phyloP scores from a whole-genome alignment of 1,140 invertebrate genomes.

The Paracyclopina nana region DNA sequence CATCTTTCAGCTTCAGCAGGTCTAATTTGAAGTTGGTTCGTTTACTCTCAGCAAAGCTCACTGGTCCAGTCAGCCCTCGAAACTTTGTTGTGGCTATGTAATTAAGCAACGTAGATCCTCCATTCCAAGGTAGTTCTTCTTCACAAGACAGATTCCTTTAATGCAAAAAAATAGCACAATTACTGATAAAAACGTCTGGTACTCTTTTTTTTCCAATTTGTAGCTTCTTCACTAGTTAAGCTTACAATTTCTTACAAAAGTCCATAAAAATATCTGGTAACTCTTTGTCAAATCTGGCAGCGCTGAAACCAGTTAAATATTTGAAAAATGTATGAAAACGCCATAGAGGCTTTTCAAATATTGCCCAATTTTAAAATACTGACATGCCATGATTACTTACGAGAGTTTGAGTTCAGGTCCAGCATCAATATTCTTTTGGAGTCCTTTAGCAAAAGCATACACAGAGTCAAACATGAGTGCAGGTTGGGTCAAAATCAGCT shows the following conservation, averaged over 20 bases:
- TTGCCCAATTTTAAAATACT: too few species aligned
- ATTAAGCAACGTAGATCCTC: constrained; percentile 55
- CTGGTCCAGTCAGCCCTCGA: constrained; percentile 62
- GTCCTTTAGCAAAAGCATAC: constrained; percentile 45
- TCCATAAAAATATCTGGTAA: too few species aligned
- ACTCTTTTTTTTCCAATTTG: too few species aligned
- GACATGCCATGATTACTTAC: too few species aligned
- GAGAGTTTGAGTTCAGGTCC: constrained; percentile 1
- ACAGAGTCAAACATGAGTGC: constrained; percentile 60
- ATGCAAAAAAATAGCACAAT: too few species aligned
- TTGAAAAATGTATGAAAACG: too few species aligned
- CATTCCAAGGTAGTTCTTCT: constrained; percentile 45
- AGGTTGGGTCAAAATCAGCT: constrained; percentile 25
- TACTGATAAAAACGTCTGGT: too few species aligned
- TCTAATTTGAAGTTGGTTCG: constrained; percentile 64
- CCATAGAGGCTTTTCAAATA: too few species aligned
- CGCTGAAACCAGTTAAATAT: too few species aligned
- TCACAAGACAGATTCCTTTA: constrained; percentile 47
- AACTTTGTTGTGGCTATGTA: constrained; percentile 53
- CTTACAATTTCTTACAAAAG: too few species aligned
- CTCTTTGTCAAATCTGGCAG: too few species aligned
- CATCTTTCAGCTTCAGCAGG: constrained; percentile 51
- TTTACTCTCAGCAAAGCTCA: constrained; percentile 59
- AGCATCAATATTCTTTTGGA: constrained; percentile 26
- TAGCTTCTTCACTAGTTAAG: too few species aligned